Conservation (phyloP, 2,113 vertebrate genomes). For the Polypterus senegalus region DNA sequence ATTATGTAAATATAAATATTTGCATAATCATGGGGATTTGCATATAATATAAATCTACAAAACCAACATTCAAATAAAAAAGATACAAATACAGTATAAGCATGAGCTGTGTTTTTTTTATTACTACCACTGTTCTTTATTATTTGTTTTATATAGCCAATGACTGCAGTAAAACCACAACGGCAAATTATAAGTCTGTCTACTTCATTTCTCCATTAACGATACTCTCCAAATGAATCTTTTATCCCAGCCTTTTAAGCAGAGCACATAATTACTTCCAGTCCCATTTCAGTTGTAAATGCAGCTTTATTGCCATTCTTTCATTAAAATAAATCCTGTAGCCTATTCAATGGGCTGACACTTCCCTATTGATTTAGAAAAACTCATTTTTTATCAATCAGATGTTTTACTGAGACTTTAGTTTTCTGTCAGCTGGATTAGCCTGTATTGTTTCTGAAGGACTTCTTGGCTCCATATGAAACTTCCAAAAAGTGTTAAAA, state of each 20-base stretch:
- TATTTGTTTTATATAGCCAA: background rate
- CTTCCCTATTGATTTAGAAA: constrained; percentile 47
- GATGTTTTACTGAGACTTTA: constrained; percentile 23
- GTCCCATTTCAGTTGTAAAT: constrained; percentile 50
- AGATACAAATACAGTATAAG: background rate
- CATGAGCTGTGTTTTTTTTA: background rate
- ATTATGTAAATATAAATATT: constrained; percentile 5
- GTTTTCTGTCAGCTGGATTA: constrained; percentile 29
- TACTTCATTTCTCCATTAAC: constrained; percentile 21
- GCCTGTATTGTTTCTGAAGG: constrained; percentile 31
- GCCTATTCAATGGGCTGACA: constrained; percentile 40
- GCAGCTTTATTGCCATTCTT: constrained; percentile 45
- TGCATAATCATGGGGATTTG: constrained; percentile 2
- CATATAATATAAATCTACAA: background rate
- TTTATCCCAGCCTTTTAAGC: constrained; percentile 46
- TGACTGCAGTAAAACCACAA: background rate
- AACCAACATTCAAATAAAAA: constrained; percentile 1
- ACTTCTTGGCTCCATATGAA: constrained; percentile 24
- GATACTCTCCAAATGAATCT: constrained; percentile 28
- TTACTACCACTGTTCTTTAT: background rate
- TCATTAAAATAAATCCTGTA: constrained; percentile 53
- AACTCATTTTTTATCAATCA: constrained; percentile 50
- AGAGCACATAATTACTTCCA: constrained; percentile 50
- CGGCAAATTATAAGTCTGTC: constrained; percentile 1
- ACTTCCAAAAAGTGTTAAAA: constrained; percentile 16